Evolutionary conservation across 2,888 invertebrate genomes (phyloP).

Genomic region (Anthophora plumipes): DNA sequence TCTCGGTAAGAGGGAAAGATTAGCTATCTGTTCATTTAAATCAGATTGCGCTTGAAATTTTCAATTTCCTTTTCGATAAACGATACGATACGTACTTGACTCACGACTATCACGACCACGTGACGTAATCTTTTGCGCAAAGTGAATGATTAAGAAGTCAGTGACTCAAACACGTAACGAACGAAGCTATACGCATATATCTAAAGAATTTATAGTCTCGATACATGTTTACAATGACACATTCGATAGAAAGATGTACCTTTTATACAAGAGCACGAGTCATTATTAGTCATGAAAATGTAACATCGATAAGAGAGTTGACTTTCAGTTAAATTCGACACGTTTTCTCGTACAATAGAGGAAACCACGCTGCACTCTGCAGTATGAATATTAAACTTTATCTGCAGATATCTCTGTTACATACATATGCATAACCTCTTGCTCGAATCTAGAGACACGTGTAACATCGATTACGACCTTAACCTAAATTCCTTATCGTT

Average conservation of each 20-base stretch:
- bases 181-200: neutral
- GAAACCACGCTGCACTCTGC: neutral
- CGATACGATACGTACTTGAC: too few relatives aligned
- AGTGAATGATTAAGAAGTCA: neutral
- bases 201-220: neutral
- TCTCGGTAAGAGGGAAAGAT: neutral
- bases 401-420: conserved; percentile 24
- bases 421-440: neutral
- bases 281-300: neutral
- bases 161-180: conserved; percentile 4
- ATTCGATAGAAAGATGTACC: neutral
- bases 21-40: neutral
- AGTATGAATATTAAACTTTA: conserved; percentile 12
- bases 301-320: neutral
- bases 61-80: too few relatives aligned
- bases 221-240: neutral
- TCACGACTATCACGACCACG: too few relatives aligned
- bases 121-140: neutral
- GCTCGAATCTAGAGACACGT: neutral
- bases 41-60: too few relatives aligned
- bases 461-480: conserved; percentile 12
- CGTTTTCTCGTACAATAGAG: conserved; percentile 1
- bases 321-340: neutral
- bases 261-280: neutral
- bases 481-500: neutral